A percentile compares a stretch with the other conserved stretches of the same genome.
These are phyloP conservation scores for Gadopsis marmoratus DNA, from an alignment of 2,797 vertebrate species.

Conservation along the genomic window DNA sequence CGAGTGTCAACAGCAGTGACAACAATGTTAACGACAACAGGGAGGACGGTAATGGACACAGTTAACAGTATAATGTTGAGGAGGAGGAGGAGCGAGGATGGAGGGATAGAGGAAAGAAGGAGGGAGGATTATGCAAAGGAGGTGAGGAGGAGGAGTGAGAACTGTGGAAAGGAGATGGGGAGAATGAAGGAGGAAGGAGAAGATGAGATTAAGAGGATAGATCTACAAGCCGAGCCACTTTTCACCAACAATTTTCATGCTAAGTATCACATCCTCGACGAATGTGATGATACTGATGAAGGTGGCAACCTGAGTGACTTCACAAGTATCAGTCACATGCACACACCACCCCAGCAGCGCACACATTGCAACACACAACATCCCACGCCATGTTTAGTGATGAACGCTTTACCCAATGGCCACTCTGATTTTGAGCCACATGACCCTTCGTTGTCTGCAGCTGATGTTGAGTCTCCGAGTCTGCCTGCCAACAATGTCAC, in stretches of 20 bases:
- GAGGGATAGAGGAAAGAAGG: constrained; percentile 47
- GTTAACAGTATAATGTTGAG: constrained; percentile 68
- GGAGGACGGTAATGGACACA: constrained; percentile 66
- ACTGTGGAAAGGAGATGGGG: constrained; percentile 14
- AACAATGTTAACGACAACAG: constrained; percentile 8
- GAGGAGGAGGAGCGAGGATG: constrained; percentile 62
- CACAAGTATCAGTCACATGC: not conserved
- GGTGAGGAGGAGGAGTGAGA: constrained; percentile 32
- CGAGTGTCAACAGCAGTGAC: not conserved
- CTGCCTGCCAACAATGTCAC: constrained; percentile 31
- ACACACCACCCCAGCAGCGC: not conserved
- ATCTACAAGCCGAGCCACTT: not conserved
- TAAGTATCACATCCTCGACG: constrained; percentile 48
- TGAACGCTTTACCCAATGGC: constrained; percentile 24
- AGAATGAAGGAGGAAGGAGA: constrained; percentile 42
- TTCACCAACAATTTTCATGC: constrained; percentile 71
- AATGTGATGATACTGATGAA: constrained; percentile 60
- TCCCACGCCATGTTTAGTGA: not conserved
- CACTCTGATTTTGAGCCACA: constrained; percentile 1
- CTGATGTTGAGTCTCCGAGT: not conserved
- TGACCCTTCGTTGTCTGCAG: not conserved
- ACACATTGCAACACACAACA: constrained; percentile 40
- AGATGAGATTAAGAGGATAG: constrained; percentile 15
- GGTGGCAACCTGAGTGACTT: constrained; percentile 26
- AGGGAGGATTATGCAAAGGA: constrained; percentile 30